Evolutionary conservation across 2,888 invertebrate species (phyloP), one percentile per base, ranked within the genome.

Genomic region (Perizoma affinitatum): DNA sequence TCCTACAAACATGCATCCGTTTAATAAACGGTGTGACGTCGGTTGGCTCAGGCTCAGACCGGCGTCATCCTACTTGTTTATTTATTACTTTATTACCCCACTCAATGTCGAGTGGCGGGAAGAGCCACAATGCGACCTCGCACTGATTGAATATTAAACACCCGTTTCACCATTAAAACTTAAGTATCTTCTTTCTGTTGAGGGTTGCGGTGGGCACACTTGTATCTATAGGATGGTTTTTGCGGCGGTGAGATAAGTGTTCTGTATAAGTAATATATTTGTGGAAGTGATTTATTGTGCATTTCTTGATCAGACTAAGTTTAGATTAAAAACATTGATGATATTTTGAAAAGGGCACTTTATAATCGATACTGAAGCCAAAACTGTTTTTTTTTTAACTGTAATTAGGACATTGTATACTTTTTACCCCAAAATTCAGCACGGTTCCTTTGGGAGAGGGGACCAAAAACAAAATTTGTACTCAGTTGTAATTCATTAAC

Each of bases 81-180:
- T 88, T 86, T 87, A 87, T 86, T 80, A 84, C 85, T 83, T 87
- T 88, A 86, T 85, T 83, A 83, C 84, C 87, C 82, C 83, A 86
- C 84, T 87, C 86, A 81, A 80, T 76, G 82, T 77, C 71, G 84
- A 85, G 83, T 83, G 85, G 84, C 81, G 79, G 84, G 76, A 80
- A 80, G 76, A 80, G 79, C 80, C 84, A 84, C 86, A 84, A 82
- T 83, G 79, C 77, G 80, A 81, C 83, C 84, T 80, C 75, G 65
- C 77, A 76, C 82, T 83, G 83, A 87, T 87, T 86, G 84, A 87
- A 87, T 88, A 87, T 86, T 86, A 83, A 87, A 84, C 81, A 80
- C 76, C 75, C 75, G 72, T 68, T 73, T 71, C 75, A 62, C 73
- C 72, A 74, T 74, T 75, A 71, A 74, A 73, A 71, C 73, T 72